Conservation (phyloP, 2,113 vertebrate genomes). For the Turdus rufiventris region DNA sequence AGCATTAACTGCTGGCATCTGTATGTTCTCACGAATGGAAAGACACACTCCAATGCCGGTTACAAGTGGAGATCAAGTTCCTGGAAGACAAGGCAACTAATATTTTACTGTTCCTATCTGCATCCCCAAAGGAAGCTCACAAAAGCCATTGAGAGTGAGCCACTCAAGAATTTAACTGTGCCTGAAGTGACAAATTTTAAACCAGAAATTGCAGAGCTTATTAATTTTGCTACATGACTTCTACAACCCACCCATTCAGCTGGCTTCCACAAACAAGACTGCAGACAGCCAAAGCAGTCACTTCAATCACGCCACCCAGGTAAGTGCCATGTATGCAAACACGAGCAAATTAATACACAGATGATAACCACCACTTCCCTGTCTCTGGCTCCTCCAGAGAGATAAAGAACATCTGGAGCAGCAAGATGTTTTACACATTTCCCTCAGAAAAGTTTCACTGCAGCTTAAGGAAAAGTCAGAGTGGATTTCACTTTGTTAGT, state of each 20-base stretch:
- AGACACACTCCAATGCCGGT: fast-evolving
- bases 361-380: background rate
- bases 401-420: background rate
- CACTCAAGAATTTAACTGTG: background rate
- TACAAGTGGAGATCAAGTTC: background rate
- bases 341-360: background rate
- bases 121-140: background rate
- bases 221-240: background rate
- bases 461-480: background rate
- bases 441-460: background rate
- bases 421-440: background rate
- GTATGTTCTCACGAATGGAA: background rate
- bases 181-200: background rate
- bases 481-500: background rate
- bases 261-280: background rate
- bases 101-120: background rate
- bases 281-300: background rate
- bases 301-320: background rate
- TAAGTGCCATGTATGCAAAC: background rate
- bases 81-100: background rate
- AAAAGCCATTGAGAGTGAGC: background rate
- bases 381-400: background rate
- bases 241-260: background rate
- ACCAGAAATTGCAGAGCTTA: background rate
- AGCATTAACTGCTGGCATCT: background rate